These are phyloP conservation scores for Myathropa florea DNA, from an alignment of 2,888 invertebrate genomes.

Conservation along the genomic window DNA sequence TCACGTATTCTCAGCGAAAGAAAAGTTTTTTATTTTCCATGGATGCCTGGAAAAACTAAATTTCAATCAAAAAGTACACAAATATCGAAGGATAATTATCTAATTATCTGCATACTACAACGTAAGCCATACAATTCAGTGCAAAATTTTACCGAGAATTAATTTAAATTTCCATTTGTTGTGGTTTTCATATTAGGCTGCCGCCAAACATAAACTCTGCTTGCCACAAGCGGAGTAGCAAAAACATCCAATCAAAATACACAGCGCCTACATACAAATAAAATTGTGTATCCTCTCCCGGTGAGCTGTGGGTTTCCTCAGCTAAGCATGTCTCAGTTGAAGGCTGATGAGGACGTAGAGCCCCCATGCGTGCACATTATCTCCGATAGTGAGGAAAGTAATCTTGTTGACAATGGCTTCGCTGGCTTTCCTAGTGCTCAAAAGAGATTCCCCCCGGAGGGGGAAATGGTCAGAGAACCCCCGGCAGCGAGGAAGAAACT, in stretches of 20 bases:
- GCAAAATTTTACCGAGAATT: neutral
- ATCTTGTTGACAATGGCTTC: conserved; percentile 27
- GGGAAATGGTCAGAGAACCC: neutral
- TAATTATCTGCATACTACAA: neutral
- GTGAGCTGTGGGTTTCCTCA: neutral
- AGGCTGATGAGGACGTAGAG: conserved; percentile 2
- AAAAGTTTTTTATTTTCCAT: conserved; percentile 29
- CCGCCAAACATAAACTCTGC: conserved; percentile 40
- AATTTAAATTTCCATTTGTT: neutral
- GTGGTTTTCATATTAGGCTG: neutral
- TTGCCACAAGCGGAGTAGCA: neutral
- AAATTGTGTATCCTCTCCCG: neutral
- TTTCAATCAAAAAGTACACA: conserved; percentile 7
- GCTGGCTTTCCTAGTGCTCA: conserved; percentile 36
- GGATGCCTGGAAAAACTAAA: conserved; percentile 30
- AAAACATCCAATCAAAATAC: neutral
- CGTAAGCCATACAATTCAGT: neutral
- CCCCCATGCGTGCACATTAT: conserved; percentile 30
- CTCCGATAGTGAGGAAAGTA: conserved; percentile 48
- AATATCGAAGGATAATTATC: neutral
- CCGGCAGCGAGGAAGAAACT: conserved; percentile 34
- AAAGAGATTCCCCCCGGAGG: conserved; percentile 7
- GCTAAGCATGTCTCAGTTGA: conserved; percentile 39
- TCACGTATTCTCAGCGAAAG: conserved; percentile 40
- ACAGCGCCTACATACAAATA: neutral